These are phyloP conservation scores for Brachystomella parvula DNA, from an alignment of 1,140 invertebrate genomes.

Conservation along the genomic window DNA sequence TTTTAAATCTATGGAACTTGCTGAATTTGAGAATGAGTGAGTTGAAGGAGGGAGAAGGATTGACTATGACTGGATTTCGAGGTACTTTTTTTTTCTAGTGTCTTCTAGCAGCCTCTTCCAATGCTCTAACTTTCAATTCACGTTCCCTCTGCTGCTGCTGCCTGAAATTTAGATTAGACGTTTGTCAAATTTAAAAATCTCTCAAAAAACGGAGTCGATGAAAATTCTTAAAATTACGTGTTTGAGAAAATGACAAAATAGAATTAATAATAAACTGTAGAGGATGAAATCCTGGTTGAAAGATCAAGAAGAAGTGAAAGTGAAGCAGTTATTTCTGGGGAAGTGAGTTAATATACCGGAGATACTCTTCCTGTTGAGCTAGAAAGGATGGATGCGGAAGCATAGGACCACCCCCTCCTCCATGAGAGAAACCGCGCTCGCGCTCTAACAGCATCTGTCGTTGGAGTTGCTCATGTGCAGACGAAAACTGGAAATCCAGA, in stretches of 20 bases:
- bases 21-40: no score
- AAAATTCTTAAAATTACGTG: neutral
- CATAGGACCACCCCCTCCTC: constrained; percentile 43
- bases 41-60: no score
- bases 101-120: constrained; percentile 74
- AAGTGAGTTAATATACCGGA: constrained; percentile 52
- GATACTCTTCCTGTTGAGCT: constrained; percentile 67
- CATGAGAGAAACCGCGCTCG: constrained; percentile 54
- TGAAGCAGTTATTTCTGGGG: constrained; percentile 8
- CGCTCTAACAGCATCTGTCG: constrained; percentile 69
- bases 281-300: neutral
- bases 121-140: constrained; percentile 70
- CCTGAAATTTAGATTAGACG: constrained; percentile 45
- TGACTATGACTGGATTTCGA: no score
- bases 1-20: no score
- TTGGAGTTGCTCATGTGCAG: constrained; percentile 75
- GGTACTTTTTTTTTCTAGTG: constrained; percentile 21
- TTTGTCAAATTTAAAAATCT: neutral
- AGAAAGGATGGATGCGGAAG: constrained; percentile 48
- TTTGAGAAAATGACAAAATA: neutral
- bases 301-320: neutral
- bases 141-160: constrained; percentile 60
- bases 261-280: neutral
- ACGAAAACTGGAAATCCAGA: constrained; percentile 37
- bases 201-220: neutral